These are phyloP conservation scores for Melopsittacus undulatus DNA, from an alignment of 2,797 vertebrate genomes.

Conservation along the genomic window DNA sequence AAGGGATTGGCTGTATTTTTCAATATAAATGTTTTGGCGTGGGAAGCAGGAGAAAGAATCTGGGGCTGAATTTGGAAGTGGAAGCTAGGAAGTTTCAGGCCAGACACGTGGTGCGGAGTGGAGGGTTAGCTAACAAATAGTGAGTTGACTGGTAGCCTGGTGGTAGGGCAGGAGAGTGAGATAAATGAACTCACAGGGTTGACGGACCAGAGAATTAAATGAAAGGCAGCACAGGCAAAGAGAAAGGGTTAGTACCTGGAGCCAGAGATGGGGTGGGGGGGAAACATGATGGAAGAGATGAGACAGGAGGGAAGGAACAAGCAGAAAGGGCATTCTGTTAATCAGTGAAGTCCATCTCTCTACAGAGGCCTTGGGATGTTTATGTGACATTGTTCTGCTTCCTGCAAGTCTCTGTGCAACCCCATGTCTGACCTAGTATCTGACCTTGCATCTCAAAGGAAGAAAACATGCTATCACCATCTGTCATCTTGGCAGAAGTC, in stretches of 20 bases:
- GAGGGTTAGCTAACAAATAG: not conserved
- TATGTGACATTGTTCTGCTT: not conserved
- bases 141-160: not conserved
- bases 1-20: not conserved
- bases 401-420: not conserved
- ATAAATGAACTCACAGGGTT: not conserved
- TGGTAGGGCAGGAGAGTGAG: not conserved
- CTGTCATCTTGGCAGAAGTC: not conserved
- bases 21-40: not conserved
- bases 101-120: not conserved
- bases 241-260: not conserved
- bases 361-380: not conserved
- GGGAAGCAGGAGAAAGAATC: not conserved
- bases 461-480: not conserved
- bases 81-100: not conserved
- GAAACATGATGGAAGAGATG: not conserved
- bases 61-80: not conserved
- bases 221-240: not conserved
- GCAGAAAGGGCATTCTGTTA: not conserved
- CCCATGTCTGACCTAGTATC: not conserved
- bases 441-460: not conserved
- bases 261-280: not conserved
- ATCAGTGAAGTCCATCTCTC: not conserved
- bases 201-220: not conserved
- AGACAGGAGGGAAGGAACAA: not conserved